Conservation (phyloP, 2,797 vertebrate species). For the Scleropages formosus region DNA sequence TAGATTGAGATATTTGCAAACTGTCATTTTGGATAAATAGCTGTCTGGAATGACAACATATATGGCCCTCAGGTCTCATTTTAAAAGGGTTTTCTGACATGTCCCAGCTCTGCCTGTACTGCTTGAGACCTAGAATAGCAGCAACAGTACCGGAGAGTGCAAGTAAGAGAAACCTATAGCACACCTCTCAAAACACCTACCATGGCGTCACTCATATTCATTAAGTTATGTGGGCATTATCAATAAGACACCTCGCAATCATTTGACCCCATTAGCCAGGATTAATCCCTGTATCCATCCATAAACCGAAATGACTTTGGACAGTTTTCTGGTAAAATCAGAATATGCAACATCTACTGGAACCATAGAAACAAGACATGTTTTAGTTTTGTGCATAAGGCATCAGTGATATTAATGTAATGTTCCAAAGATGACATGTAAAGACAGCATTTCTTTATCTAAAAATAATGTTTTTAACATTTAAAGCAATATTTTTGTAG, state of each 20-base stretch:
- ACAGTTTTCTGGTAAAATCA: conserved; percentile 68
- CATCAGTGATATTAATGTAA: too few relatives aligned
- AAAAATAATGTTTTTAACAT: too few relatives aligned
- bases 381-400: conserved; percentile 11
- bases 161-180: conserved; percentile 7
- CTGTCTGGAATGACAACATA: conserved; percentile 78
- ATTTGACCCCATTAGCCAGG: conserved; percentile 72
- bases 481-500: too few relatives aligned
- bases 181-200: conserved; percentile 4
- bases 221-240: conserved; percentile 54
- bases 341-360: conserved; percentile 68
- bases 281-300: conserved; percentile 64
- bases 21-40: conserved; percentile 98
- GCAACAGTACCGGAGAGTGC: conserved; percentile 39
- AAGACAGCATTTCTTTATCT: too few relatives aligned
- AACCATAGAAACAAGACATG: conserved; percentile 53
- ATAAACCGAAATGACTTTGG: conserved; percentile 66
- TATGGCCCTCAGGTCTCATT: conserved; percentile 55
- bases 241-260: conserved; percentile 67
- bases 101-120: conserved; percentile 51
- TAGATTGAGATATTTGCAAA: conserved; percentile 99
- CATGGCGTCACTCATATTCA: conserved; percentile 59
- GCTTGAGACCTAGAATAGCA: conserved; percentile 48
- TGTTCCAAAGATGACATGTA: too few relatives aligned
- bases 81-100: conserved; percentile 53